Conservation (phyloP, 2,888 invertebrate genomes). For the Crematogaster levior region DNA sequence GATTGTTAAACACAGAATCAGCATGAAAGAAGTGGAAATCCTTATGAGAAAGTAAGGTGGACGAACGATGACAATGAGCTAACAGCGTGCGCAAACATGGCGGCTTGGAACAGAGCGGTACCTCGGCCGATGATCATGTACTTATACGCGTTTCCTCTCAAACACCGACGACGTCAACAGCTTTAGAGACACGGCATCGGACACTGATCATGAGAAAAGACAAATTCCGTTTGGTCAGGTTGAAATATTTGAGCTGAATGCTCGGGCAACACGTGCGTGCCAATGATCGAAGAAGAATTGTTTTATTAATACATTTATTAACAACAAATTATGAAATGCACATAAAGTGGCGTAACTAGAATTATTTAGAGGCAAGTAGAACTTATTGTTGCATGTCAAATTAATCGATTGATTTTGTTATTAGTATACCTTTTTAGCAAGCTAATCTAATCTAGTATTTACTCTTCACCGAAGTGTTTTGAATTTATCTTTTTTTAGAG, state of each 20-base stretch:
- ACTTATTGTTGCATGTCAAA: background rate
- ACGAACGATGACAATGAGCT: constrained; percentile 84
- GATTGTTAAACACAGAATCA: constrained; percentile 80
- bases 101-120: constrained; percentile 82
- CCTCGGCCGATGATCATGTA: constrained; percentile 80
- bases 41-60: constrained; percentile 82
- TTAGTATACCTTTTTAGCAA: background rate
- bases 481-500: background rate
- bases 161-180: constrained; percentile 77
- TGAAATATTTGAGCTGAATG: constrained; percentile 32
- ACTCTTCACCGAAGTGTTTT: background rate
- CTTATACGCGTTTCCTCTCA: constrained; percentile 85
- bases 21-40: constrained; percentile 76
- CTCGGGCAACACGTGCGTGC: constrained; percentile 46
- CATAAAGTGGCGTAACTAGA: background rate
- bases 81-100: constrained; percentile 83
- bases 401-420: background rate
- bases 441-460: background rate
- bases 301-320: constrained; percentile 16
- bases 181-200: constrained; percentile 65
- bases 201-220: constrained; percentile 75
- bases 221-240: constrained; percentile 53
- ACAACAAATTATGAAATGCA: constrained; percentile 19
- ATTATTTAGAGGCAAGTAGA: background rate
- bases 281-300: constrained; percentile 40